These are phyloP conservation scores for Mus spretus DNA, from an alignment of 2,797 vertebrate species.

Conservation along the genomic window DNA sequence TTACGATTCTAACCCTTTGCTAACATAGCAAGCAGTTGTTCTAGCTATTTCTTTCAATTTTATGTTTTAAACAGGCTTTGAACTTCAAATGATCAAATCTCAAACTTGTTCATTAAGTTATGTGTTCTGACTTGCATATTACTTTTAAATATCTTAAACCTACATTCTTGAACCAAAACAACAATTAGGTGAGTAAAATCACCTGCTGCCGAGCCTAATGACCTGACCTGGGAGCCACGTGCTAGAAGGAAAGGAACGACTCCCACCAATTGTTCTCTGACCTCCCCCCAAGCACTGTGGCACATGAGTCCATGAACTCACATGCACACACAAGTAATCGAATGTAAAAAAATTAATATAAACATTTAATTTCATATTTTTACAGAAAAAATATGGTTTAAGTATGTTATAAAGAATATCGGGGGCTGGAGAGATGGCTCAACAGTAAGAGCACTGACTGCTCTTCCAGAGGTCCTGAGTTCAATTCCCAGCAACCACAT, in stretches of 20 bases:
- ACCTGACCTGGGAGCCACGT: too few species aligned
- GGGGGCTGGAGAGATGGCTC: not conserved
- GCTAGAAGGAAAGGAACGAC: not conserved
- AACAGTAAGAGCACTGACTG: not conserved
- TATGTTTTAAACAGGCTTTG: not conserved
- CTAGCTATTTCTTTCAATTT: constrained; percentile 43
- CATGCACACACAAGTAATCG: not conserved
- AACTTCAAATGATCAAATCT: constrained; percentile 14
- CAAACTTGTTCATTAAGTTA: constrained; percentile 14
- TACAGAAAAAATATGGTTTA: constrained; percentile 20
- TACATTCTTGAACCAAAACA: not conserved
- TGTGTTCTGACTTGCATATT: not conserved
- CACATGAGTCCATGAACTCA: not conserved
- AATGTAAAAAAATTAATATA: not conserved
- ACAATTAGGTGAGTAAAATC: not conserved
- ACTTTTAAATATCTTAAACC: constrained; percentile 48
- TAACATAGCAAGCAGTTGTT: not conserved
- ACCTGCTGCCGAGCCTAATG: not conserved
- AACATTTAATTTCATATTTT: constrained; percentile 3
- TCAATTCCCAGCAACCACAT: not conserved
- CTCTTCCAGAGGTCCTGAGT: not conserved
- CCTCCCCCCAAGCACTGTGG: not conserved
- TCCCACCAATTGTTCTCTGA: not conserved
- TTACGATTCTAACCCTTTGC: not conserved
- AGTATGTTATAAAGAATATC: constrained; percentile 5